Conservation (phyloP, 2,888 invertebrate species). For the Mesorhabditis belari region DNA sequence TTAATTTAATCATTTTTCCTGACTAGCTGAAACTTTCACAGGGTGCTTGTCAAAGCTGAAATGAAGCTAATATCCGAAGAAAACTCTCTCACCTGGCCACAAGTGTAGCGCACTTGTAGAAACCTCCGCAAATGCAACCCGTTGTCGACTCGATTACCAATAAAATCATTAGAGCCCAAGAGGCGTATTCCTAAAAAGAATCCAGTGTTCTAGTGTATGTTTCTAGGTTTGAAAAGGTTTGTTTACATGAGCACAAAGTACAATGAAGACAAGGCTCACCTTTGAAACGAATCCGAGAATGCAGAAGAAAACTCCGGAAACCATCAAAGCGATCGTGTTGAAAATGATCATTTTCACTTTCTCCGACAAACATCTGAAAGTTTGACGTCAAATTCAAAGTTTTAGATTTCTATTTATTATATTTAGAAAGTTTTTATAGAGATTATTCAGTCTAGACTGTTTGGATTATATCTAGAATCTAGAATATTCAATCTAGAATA, state of each 20-base stretch:
- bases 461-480: no score
- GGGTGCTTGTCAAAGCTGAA: no score
- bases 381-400: not conserved
- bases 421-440: no score
- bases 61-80: no score
- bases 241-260: no score
- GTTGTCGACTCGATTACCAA: conserved; percentile 34
- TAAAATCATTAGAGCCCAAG: conserved; percentile 21
- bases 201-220: not conserved
- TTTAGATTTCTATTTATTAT: no score
- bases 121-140: conserved; percentile 41
- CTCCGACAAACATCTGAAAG: conserved; percentile 35
- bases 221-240: not conserved
- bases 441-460: no score
- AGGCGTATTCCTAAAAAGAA: conserved; percentile 11
- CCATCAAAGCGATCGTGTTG: conserved; percentile 42
- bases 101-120: conserved; percentile 42
- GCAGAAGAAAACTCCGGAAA: conserved; percentile 34
- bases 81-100: conserved; percentile 36
- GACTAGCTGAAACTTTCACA: no score
- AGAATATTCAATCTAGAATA: no score
- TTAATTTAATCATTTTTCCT: no score
- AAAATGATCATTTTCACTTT: conserved; percentile 42
- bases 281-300: conserved; percentile 31
- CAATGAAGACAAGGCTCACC: not conserved